Evolutionary conservation across 2,113 vertebrate genomes (phyloP).

Genomic region (Actenoides lindsayi): DNA sequence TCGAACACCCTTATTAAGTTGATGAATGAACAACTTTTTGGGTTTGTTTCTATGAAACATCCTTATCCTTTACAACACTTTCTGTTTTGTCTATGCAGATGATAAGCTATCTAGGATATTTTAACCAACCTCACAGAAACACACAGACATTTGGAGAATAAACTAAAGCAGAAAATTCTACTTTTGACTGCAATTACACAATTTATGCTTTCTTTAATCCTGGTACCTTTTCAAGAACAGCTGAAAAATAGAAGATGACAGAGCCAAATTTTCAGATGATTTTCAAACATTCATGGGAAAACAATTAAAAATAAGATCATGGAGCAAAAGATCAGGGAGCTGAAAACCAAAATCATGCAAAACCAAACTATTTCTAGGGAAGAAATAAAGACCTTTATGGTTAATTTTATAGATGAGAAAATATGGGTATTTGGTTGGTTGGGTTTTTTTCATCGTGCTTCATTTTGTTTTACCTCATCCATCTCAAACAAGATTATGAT

Average conservation of each 20-base stretch:
- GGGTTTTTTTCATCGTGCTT: background rate
- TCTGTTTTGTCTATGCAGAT: background rate
- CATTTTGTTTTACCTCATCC: background rate
- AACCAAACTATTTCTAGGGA: background rate
- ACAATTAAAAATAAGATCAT: background rate
- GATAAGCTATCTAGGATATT: background rate
- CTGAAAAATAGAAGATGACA: background rate
- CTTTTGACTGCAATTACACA: background rate
- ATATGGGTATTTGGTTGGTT: background rate
- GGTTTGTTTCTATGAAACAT: background rate
- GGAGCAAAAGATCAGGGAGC: background rate
- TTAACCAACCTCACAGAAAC: background rate
- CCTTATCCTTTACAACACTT: background rate
- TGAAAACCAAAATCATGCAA: background rate
- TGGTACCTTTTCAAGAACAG: background rate
- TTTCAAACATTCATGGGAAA: background rate
- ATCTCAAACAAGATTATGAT: background rate
- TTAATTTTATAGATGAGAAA: background rate
- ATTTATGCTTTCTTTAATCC: background rate
- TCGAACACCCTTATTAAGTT: background rate
- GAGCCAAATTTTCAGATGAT: background rate
- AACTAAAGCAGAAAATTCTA: background rate
- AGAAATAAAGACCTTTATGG: background rate
- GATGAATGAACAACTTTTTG: background rate
- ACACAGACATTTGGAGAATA: background rate